phyloP scores from a whole-genome alignment of 2,797 vertebrate genomes.

The Sebastes vulpes region DNA sequence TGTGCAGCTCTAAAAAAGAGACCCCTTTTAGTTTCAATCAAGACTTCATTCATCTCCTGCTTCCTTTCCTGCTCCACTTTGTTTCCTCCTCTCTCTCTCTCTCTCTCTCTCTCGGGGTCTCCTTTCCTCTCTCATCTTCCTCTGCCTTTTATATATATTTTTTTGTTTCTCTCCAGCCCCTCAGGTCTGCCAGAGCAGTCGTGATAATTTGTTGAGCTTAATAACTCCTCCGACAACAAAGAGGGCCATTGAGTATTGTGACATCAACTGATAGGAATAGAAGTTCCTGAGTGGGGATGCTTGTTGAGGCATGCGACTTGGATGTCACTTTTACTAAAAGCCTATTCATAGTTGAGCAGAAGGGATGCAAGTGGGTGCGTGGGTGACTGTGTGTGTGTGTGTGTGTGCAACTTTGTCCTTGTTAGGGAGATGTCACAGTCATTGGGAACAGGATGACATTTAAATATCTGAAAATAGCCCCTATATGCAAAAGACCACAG shows the following conservation, averaged over 20 bases:
- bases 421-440: constrained; percentile 43
- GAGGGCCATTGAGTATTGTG: constrained; percentile 74
- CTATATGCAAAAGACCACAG: constrained; percentile 30
- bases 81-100: constrained; percentile 25
- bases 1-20: constrained; percentile 39
- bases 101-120: constrained; percentile 8
- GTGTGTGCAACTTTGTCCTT: constrained; percentile 5
- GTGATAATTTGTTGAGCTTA: constrained; percentile 69
- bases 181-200: constrained; percentile 41
- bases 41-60: constrained; percentile 36
- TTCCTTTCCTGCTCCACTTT: constrained; percentile 34
- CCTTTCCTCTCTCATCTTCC: constrained; percentile 3
- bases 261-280: constrained; percentile 74
- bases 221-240: constrained; percentile 73
- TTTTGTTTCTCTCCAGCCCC: constrained; percentile 12
- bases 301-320: constrained; percentile 64
- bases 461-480: constrained; percentile 60
- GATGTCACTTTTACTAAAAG: constrained; percentile 66
- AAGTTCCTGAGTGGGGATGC: constrained; percentile 62
- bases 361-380: constrained; percentile 27
- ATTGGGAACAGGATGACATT: constrained; percentile 38
- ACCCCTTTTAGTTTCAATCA: constrained; percentile 14
- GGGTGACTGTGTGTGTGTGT: not conserved
- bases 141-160: not conserved
- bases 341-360: constrained; percentile 60